A percentile compares a stretch with the other conserved stretches of the same genome.
Evolutionary conservation across 2,113 vertebrate species (phyloP).

Genomic region (Siniperca chuatsi): DNA sequence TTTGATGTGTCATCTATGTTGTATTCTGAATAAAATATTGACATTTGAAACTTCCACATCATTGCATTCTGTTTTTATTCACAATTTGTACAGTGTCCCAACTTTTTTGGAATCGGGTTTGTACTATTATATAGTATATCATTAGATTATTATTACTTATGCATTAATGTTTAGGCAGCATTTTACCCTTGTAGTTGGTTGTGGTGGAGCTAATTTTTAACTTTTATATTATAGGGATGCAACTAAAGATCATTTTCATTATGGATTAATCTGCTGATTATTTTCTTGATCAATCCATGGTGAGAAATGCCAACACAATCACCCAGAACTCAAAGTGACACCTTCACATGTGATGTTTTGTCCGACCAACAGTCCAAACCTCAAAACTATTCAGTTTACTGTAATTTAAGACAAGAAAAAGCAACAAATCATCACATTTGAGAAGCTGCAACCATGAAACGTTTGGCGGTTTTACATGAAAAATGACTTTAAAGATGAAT

Average conservation of each 20-base stretch:
- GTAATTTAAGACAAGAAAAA: background rate
- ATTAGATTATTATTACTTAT: background rate
- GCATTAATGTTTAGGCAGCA: background rate
- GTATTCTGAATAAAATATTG: too few species aligned
- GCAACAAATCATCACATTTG: background rate
- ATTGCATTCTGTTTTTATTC: too few species aligned
- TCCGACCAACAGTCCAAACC: background rate
- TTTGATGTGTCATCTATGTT: too few species aligned
- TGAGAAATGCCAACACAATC: background rate
- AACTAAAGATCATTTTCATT: background rate
- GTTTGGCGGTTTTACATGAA: too few species aligned
- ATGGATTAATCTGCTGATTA: background rate
- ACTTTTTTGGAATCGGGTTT: too few species aligned
- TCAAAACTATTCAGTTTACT: background rate
- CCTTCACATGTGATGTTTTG: background rate
- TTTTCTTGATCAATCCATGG: background rate
- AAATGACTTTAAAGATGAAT: too few species aligned
- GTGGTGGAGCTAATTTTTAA: background rate
- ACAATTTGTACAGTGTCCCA: too few species aligned
- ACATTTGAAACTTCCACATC: too few species aligned
- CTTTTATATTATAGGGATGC: background rate
- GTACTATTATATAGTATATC: background rate
- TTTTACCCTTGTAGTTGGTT: background rate
- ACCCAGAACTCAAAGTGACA: background rate
- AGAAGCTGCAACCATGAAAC: background rate